These are phyloP conservation scores for Sialia sialis DNA, from an alignment of 2,113 vertebrate species.

Conservation along the genomic window DNA sequence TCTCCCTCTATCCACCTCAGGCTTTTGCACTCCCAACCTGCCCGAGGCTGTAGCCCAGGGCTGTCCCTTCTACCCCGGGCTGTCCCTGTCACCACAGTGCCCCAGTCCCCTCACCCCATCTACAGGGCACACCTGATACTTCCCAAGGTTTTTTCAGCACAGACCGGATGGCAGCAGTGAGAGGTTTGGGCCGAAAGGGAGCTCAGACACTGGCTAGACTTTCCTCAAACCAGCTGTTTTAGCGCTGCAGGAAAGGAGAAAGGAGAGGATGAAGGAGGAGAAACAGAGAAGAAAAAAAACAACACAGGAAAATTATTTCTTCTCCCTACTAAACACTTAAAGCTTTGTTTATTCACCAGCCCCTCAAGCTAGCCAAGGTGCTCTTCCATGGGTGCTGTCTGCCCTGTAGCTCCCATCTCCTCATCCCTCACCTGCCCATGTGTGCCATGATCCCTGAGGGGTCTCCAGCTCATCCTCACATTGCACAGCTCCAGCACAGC, in stretches of 20 bases:
- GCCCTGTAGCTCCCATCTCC: background rate
- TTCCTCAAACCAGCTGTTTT: background rate
- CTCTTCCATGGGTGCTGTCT: background rate
- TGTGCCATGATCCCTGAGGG: background rate
- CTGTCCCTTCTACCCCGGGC: background rate
- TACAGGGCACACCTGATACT: background rate
- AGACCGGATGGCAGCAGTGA: background rate
- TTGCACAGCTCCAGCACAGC: background rate
- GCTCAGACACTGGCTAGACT: background rate
- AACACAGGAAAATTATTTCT: background rate
- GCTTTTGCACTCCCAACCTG: background rate
- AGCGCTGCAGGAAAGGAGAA: background rate
- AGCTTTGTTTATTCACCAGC: background rate
- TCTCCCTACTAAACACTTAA: background rate
- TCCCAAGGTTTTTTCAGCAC: background rate
- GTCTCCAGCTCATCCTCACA: background rate
- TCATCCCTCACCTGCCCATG: background rate
- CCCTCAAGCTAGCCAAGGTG: background rate
- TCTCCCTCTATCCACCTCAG: background rate
- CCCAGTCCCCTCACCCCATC: background rate
- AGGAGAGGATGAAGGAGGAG: background rate
- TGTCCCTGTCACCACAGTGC: background rate
- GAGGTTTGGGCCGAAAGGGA: fast-evolving
- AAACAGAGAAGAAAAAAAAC: background rate
- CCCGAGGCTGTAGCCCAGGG: background rate